Evolutionary conservation across 2,797 vertebrate genomes (phyloP).

Genomic region (Phalanger gymnotis): DNA sequence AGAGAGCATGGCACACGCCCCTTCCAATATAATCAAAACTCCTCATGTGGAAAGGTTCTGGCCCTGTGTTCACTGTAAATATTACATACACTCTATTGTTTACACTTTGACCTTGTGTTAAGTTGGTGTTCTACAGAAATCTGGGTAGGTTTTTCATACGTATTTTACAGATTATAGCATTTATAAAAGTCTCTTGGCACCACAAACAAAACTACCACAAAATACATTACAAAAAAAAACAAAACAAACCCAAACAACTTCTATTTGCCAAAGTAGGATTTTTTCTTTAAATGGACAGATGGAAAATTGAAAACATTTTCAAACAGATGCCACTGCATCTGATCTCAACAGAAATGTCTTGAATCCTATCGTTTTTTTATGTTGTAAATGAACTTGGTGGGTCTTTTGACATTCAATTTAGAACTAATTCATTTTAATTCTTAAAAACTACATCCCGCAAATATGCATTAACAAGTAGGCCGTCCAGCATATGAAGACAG

Average conservation of each 20-base stretch:
- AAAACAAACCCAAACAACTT: not conserved
- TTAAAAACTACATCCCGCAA: not conserved
- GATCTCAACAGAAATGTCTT: not conserved
- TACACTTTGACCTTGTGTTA: not conserved
- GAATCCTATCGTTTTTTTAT: not conserved
- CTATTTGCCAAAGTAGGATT: not conserved
- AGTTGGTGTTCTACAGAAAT: conserved; percentile 27
- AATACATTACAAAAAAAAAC: not conserved
- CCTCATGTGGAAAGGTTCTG: not conserved
- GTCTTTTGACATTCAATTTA: not conserved
- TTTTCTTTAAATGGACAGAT: not conserved
- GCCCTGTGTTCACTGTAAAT: not conserved
- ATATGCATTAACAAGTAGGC: not conserved
- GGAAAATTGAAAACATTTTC: not conserved
- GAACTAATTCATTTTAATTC: not conserved
- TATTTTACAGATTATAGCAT: not conserved
- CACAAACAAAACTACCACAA: not conserved
- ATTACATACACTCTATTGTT: conserved; percentile 4
- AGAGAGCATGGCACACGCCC: not conserved
- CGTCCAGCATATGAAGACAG: not conserved
- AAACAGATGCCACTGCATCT: not conserved
- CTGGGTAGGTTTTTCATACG: conserved; percentile 1
- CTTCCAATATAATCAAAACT: not conserved
- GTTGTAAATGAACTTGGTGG: conserved; percentile 21
- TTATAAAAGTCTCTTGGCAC: not conserved